Evolutionary conservation across 2,113 vertebrate genomes (phyloP).

Genomic region (Pseudorectes ferrugineus): DNA sequence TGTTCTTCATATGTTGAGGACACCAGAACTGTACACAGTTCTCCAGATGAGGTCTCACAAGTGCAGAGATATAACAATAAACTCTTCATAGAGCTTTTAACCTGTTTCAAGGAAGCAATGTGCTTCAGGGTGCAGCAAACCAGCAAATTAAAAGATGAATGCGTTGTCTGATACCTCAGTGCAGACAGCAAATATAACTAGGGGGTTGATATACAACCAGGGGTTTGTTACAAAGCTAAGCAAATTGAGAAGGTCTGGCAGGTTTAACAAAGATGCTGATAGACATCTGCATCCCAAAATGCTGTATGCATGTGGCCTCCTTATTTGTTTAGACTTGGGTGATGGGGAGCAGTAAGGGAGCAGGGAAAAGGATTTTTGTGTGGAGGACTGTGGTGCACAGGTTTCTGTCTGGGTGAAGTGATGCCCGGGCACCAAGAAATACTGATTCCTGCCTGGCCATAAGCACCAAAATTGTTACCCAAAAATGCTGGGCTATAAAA

Average conservation of each 20-base stretch:
- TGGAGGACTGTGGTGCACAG: neutral
- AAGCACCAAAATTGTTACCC: neutral
- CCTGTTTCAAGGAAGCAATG: neutral
- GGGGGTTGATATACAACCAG: fast-evolving
- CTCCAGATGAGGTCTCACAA: neutral
- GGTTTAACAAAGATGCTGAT: neutral
- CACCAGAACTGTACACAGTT: neutral
- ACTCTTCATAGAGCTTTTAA: neutral
- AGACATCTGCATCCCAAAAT: neutral
- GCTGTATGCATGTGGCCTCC: fast-evolving
- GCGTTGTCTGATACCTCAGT: fast-evolving
- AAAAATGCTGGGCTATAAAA: neutral
- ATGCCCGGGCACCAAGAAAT: neutral
- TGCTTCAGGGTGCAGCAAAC: neutral
- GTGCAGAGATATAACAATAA: neutral
- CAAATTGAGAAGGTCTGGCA: neutral
- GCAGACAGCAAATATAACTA: neutral
- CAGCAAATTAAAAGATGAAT: neutral
- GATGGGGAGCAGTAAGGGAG: neutral
- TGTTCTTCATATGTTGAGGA: neutral
- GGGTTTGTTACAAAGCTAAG: neutral
- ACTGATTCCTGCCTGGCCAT: neutral
- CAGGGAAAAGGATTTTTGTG: neutral
- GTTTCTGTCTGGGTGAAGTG: neutral
- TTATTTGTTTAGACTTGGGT: neutral